These are phyloP conservation scores for Drepana falcataria DNA, from an alignment of 2,888 invertebrate species.

Conservation along the genomic window DNA sequence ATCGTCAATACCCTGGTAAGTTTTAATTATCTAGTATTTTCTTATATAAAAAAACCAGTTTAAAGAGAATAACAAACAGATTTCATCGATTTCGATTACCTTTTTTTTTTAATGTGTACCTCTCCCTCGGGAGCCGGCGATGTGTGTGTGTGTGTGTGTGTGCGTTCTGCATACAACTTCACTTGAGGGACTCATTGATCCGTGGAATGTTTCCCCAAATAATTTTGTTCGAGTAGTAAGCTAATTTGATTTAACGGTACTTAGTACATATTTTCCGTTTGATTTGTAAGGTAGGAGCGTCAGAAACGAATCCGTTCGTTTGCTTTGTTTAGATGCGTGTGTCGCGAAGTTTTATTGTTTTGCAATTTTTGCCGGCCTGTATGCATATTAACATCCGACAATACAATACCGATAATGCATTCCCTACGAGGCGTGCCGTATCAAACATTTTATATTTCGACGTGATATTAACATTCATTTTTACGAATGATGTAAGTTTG, in stretches of 20 bases:
- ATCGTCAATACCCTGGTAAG: slow-evolving; percentile 55
- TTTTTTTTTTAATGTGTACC: background rate
- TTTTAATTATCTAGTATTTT: slow-evolving; percentile 8
- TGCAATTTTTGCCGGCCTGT: background rate
- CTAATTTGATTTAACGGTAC: slow-evolving; percentile 34
- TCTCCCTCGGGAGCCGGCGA: slow-evolving; percentile 37
- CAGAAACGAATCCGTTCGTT: too few relatives aligned
- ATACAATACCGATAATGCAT: background rate
- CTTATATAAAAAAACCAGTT: background rate
- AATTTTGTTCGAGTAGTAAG: slow-evolving; percentile 4
- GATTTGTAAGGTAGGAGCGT: slow-evolving; percentile 33
- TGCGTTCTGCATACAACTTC: slow-evolving; percentile 21
- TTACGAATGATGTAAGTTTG: too few relatives aligned
- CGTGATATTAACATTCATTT: slow-evolving; percentile 11
- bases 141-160: slow-evolving; percentile 17
- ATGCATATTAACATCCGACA: background rate
- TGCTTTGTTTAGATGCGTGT: background rate
- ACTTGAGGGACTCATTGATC: slow-evolving; percentile 33
- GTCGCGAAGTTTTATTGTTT: background rate
- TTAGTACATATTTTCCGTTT: slow-evolving; percentile 6
- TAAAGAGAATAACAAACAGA: too few relatives aligned
- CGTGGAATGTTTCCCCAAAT: slow-evolving; percentile 17
- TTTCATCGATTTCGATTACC: too few relatives aligned
- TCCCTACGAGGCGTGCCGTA: background rate
- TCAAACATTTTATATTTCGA: background rate